Evolutionary conservation across 2,113 vertebrate genomes (phyloP), one percentile per base, ranked within the genome.

Genomic region (Malaclemys terrapin): DNA sequence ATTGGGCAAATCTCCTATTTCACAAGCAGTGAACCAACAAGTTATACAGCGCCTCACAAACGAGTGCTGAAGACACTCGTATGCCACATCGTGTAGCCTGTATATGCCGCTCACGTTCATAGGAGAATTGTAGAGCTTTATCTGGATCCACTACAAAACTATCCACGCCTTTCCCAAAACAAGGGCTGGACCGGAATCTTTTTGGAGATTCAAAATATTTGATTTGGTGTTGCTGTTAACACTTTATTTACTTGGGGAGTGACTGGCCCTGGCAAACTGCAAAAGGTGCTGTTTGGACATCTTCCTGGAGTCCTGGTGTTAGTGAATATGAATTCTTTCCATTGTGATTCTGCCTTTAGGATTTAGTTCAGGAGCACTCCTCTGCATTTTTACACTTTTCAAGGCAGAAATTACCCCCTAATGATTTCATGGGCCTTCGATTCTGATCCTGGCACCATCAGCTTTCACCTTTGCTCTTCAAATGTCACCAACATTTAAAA

Each of bases 51-150:
- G 24, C 38, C 42, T 75, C 9, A 42, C 87, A 96, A 96, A 95
- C 87, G 29, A 96, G 52, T 78, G 31, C 56, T 87, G 69, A 62
- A 80, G 90, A 75, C 38, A 75, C 19, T 75, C 22, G 38, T 20
- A 42, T 75, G 20, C 20, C 69, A 75, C 10, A 24, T 38, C 69
- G 42, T 42, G 9, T 22, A 42, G 19, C 42, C 8, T 42, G 17
- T 75, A 42, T 91, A 27, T 87, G 82, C 88, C n/a, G 86, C 90
- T 88, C 19, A 14, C 57, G 82, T 79, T 54, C 31, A 91, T 82
- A n/a, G 88, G 17, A 91, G 91, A 96, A 85, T 87, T 93, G 86
- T 17, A 78, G 13, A 69, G 29, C 72, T 96, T 91, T 96, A 91
- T 81, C 89, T 69, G 80, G 91, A 24, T 50, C 79, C 89, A n/a